phyloP scores from a whole-genome alignment of 2,797 vertebrate genomes.

The Aythya fuligula region DNA sequence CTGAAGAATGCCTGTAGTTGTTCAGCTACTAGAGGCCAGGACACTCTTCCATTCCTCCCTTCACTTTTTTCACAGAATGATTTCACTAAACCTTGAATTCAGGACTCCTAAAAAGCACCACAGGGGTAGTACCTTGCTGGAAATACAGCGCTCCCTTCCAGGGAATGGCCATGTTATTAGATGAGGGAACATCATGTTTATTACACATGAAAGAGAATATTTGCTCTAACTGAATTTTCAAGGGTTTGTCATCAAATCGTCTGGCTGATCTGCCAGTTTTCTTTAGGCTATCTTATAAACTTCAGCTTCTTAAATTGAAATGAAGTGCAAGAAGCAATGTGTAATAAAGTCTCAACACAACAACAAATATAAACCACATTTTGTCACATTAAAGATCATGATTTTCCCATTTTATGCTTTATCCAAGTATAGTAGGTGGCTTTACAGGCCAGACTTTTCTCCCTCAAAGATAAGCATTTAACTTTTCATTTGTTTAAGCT shows the following conservation, averaged over 20 bases:
- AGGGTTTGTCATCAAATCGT: not conserved
- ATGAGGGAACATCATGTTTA: not conserved
- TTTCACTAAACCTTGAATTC: not conserved
- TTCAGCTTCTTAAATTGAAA: not conserved
- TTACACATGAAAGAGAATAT: not conserved
- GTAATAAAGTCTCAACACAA: not conserved
- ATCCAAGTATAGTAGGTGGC: not conserved
- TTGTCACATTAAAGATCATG: not conserved
- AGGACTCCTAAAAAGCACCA: not conserved
- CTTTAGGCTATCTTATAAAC: not conserved
- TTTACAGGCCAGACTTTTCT: not conserved
- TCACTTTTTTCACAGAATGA: not conserved
- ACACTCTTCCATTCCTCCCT: not conserved
- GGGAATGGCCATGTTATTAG: not conserved
- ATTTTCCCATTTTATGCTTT: not conserved
- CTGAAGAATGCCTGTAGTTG: not conserved
- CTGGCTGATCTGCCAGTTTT: not conserved
- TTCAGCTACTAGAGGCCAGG: not conserved
- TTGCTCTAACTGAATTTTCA: not conserved
- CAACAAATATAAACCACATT: not conserved
- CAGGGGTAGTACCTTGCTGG: not conserved
- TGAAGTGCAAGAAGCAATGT: not conserved
- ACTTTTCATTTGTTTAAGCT: not conserved
- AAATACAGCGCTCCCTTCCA: not conserved
- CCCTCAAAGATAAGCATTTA: not conserved